Evolutionary conservation across 1,140 invertebrate genomes (phyloP).

Genomic region (Lerema accius): DNA sequence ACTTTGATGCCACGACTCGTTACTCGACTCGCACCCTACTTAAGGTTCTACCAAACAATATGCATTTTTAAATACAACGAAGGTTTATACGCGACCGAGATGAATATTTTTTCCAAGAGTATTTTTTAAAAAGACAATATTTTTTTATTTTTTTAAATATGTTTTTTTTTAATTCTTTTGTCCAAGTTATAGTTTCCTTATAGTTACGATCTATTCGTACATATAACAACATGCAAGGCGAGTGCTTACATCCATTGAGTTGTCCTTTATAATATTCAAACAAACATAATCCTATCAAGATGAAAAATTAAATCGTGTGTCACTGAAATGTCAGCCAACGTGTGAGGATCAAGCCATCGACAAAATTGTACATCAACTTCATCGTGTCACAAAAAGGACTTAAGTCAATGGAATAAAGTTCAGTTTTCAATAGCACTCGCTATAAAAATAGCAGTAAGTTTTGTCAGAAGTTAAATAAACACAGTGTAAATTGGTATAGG

Average conservation of each 20-base stretch:
- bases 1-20: constrained; percentile 43
- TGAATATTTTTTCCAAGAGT: constrained; percentile 46
- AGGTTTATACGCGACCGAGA: constrained; percentile 42
- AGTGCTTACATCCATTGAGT: too few relatives aligned
- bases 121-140: too few relatives aligned
- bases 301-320: constrained; percentile 77
- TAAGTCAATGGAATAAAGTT: constrained; percentile 25
- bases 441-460: constrained; percentile 22
- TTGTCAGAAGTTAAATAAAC: constrained; percentile 69
- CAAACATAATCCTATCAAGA: constrained; percentile 47
- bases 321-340: constrained; percentile 70
- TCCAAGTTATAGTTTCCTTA: too few relatives aligned
- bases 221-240: not conserved
- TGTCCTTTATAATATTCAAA: too few relatives aligned
- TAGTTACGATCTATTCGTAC: too few relatives aligned
- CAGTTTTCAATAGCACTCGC: constrained; percentile 13
- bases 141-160: too few relatives aligned
- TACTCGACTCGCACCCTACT: constrained; percentile 54
- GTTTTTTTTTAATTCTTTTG: constrained; percentile 12
- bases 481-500: constrained; percentile 75
- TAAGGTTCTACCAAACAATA: constrained; percentile 50
- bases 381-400: constrained; percentile 3
- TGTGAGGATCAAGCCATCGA: constrained; percentile 50
- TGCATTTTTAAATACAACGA: constrained; percentile 64
- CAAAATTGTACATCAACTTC: constrained; percentile 32